A percentile compares a stretch with the other conserved stretches of the same genome.
These are phyloP conservation scores for Chloroclystis v-ata DNA, from an alignment of 2,888 invertebrate species.

Conservation along the genomic window DNA sequence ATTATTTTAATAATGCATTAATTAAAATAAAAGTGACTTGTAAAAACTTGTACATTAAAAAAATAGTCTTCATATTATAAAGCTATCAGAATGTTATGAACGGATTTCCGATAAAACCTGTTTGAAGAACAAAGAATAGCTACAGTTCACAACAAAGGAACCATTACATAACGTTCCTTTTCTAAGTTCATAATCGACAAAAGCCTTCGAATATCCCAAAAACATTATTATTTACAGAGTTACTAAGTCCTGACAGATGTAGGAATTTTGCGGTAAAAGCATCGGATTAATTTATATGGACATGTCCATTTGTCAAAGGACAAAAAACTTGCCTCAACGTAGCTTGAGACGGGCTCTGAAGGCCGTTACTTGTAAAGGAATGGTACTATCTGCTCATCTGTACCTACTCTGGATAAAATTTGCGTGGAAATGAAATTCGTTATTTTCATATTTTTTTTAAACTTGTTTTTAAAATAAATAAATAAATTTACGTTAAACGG, in stretches of 20 bases:
- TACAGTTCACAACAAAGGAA: too few species aligned
- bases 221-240: not conserved
- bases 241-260: constrained; percentile 10
- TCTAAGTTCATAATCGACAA: not conserved
- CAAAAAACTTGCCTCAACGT: constrained; percentile 17
- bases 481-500: too few species aligned
- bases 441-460: not conserved
- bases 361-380: constrained; percentile 1
- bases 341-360: constrained; percentile 11
- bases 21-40: too few species aligned
- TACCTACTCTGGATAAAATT: not conserved
- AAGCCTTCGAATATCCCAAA: not conserved
- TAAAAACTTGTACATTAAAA: too few species aligned
- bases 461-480: too few species aligned
- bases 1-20: too few species aligned
- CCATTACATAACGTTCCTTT: too few species aligned
- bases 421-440: not conserved
- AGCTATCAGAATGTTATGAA: too few species aligned
- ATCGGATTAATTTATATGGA: constrained; percentile 21
- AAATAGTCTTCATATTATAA: too few species aligned
- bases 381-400: not conserved
- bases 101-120: too few species aligned
- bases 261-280: constrained; percentile 4
- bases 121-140: too few species aligned
- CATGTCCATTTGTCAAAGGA: constrained; percentile 23